Base-by-base conservation (phyloP, 1,140 invertebrate species). In the Octopus bimaculoides region DNA sequence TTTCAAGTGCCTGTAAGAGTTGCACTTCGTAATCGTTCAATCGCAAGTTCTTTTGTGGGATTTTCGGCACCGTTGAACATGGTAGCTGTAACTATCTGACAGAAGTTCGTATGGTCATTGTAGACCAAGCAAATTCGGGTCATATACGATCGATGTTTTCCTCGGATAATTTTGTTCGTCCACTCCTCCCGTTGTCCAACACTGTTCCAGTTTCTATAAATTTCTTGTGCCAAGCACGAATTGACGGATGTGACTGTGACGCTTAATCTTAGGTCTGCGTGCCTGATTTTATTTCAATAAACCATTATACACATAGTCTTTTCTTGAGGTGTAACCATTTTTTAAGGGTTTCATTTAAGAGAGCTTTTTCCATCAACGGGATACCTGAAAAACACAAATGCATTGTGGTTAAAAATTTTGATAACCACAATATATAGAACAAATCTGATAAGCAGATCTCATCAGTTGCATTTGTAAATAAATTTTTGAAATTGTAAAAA, bases 61-160 rank as follows among this genome's bases (percentile, higher is more conserved):
- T n/a, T 66, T 66, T 66, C 12, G 1, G 61, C 61, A 66, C 61
- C n/a, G 61, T 66, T 66, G 61, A 66, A 66, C 61, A n/a, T 66
- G 61, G 61, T 66, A 66, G 61, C 61, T 66, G 9, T 66, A 66
- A 66, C 61, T 66, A n/a, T 66, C 61, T n/a, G 61, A n/a, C 61
- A 66, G 61, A 9, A 66, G 61, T 66, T 10, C 61, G n/a, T 9
- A 66, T 66, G 61, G 61, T 10, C 61, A 10, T 66, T 14, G 61
- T 14, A 66, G 61, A 66, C 1, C n/a, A 1, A 66, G 10, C 61
- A 66, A 66, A 66, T 14, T 66, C 61, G 1, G 1, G 61, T 66
- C 61, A 14, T 66, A 66, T n/a, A 66, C 61, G 61, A 66, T 66
- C 61, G 61, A 66, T 66, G 61, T 66, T 66, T 66, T 66, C n/a